These are phyloP conservation scores for Macquaria australasica DNA, from an alignment of 2,113 vertebrate species.

Conservation along the genomic window DNA sequence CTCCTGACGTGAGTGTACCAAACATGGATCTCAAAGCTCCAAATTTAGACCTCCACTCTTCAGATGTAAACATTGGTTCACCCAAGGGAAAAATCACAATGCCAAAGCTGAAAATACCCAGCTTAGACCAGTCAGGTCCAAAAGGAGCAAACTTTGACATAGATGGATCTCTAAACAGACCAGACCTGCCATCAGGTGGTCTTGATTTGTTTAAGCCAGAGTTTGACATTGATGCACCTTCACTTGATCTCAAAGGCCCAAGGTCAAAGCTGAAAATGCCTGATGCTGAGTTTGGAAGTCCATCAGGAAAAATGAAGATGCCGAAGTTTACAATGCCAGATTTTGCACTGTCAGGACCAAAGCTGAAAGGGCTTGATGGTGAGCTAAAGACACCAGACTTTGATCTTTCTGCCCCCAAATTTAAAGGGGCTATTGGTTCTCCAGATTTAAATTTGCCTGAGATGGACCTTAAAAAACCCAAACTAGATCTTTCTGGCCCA, in stretches of 20 bases:
- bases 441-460: conserved; percentile 27
- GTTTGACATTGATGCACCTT: conserved; percentile 41
- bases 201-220: conserved; percentile 14
- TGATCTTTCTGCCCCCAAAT: conserved; percentile 15
- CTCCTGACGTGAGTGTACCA: conserved; percentile 45
- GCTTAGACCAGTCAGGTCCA: conserved; percentile 31
- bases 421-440: neutral
- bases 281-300: conserved; percentile 4
- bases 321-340: conserved; percentile 25
- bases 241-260: conserved; percentile 41
- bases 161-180: conserved; percentile 44
- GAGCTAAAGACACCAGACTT: conserved; percentile 34
- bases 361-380: conserved; percentile 19
- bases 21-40: conserved; percentile 53
- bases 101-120: conserved; percentile 58
- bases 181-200: conserved; percentile 16
- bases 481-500: conserved; percentile 16
- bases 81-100: conserved; percentile 52
- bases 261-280: conserved; percentile 38
- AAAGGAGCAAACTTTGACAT: conserved; percentile 25
- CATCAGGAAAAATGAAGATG: conserved; percentile 26
- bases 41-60: conserved; percentile 50
- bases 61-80: conserved; percentile 54
- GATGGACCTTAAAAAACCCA: conserved; percentile 2
- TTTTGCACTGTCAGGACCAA: conserved; percentile 32